phyloP scores from a whole-genome alignment of 1,140 invertebrate species.

The Drosophila orena region DNA sequence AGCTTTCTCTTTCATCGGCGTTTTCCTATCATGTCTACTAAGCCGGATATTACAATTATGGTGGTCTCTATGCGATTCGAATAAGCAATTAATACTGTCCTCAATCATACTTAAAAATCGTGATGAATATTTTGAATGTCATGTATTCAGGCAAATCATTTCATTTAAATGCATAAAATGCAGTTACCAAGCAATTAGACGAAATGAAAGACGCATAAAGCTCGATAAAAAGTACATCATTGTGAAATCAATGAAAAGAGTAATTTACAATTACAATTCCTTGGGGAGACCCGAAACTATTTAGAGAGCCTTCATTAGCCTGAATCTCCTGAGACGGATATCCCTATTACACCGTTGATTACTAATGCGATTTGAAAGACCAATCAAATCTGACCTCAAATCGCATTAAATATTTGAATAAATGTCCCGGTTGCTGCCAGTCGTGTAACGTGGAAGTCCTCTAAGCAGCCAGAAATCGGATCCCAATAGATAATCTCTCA shows the following conservation, averaged over 20 bases:
- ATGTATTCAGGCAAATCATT: slow-evolving; percentile 1
- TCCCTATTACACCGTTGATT: slow-evolving; percentile 14
- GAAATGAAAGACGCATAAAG: background rate
- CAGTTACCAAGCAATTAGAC: background rate
- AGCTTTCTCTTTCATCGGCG: background rate
- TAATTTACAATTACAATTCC: background rate
- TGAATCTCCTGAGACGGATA: slow-evolving; percentile 16
- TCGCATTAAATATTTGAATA: slow-evolving; percentile 40
- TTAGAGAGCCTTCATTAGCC: background rate
- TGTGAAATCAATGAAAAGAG: background rate
- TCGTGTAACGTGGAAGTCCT: slow-evolving; percentile 40
- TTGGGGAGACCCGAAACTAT: background rate
- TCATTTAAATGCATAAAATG: background rate
- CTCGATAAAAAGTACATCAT: background rate
- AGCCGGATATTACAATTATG: background rate
- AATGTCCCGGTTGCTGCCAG: slow-evolving; percentile 2
- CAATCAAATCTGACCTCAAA: slow-evolving; percentile 37
- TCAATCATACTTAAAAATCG: background rate
- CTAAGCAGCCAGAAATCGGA: slow-evolving; percentile 33
- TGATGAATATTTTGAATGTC: slow-evolving; percentile 1
- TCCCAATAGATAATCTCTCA: slow-evolving; percentile 41
- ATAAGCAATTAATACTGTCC: slow-evolving; percentile 4
- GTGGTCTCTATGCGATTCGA: background rate
- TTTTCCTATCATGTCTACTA: background rate
- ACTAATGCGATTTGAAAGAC: slow-evolving; percentile 30